Evolutionary conservation across 2,113 vertebrate genomes (phyloP).

Genomic region (Verasper variegatus): DNA sequence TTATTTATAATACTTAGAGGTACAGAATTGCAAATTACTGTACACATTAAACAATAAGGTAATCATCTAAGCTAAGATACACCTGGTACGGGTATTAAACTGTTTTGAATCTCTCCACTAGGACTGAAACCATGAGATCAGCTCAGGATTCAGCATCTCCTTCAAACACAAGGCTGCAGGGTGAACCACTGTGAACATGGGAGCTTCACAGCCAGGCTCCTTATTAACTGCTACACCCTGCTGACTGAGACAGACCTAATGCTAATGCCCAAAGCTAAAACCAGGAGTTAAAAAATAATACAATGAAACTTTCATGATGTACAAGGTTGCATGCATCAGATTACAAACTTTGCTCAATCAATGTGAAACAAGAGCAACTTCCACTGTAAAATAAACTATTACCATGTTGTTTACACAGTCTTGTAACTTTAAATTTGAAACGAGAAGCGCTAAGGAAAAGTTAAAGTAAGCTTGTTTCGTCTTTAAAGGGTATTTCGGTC

Average conservation of each 20-base stretch:
- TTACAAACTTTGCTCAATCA: conserved; percentile 20
- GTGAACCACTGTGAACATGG: conserved; percentile 2
- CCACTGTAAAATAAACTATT: not conserved
- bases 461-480: not conserved
- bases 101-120: not conserved
- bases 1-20: not conserved
- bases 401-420: not conserved
- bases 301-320: conserved; percentile 17
- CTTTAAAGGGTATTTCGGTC: not conserved
- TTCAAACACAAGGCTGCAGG: not conserved
- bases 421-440: not conserved
- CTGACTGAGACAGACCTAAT: conserved; percentile 14
- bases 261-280: conserved; percentile 12
- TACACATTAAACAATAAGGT: not conserved
- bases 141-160: not conserved
- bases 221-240: conserved; percentile 33
- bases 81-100: too few species aligned
- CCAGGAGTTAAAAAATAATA: not conserved
- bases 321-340: not conserved
- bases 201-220: conserved; percentile 13
- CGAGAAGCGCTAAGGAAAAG: not conserved
- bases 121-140: not conserved
- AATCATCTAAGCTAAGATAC: not conserved
- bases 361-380: conserved; percentile 3
- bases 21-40: not conserved